Conservation (phyloP, 64 coral and sea anemone species). For the Catalaphyllia jardinei region DNA sequence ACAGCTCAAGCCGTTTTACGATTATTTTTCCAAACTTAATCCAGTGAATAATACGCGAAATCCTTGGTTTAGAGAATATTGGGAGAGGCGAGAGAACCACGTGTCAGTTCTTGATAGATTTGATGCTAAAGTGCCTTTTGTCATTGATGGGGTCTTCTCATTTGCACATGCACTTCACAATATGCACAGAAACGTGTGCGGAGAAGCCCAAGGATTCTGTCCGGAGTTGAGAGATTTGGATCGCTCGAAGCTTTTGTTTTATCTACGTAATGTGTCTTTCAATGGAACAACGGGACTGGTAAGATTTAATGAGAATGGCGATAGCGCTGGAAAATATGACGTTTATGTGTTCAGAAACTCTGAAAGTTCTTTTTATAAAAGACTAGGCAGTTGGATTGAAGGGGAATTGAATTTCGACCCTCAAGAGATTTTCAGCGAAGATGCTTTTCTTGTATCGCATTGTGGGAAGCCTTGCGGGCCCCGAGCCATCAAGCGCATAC, state of each 20-base stretch:
- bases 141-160: conserved; percentile 84
- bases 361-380: neutral
- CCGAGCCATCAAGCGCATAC: conserved; percentile 25
- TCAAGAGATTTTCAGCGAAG: neutral
- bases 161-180: conserved; percentile 80
- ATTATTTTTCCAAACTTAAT: conserved; percentile 60
- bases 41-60: conserved; percentile 73
- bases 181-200: conserved; percentile 60
- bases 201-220: conserved; percentile 42
- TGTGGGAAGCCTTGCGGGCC: conserved; percentile 64
- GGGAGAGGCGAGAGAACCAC: conserved; percentile 45
- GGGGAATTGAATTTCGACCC: conserved; percentile 19
- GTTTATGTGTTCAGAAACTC: conserved; percentile 41
- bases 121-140: conserved; percentile 83
- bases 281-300: conserved; percentile 73
- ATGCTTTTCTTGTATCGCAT: conserved; percentile 35
- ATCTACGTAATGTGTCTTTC: conserved; percentile 74
- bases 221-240: conserved; percentile 21
- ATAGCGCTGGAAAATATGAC: conserved; percentile 66
- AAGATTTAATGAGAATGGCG: conserved; percentile 69
- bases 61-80: conserved; percentile 93
- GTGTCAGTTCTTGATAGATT: neutral
- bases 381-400: conserved; percentile 68
- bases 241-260: conserved; percentile 46
- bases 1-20: conserved; percentile 62